Evolutionary conservation across 2,113 vertebrate species (phyloP).

Genomic region (Machaerirhynchus nigripectus): DNA sequence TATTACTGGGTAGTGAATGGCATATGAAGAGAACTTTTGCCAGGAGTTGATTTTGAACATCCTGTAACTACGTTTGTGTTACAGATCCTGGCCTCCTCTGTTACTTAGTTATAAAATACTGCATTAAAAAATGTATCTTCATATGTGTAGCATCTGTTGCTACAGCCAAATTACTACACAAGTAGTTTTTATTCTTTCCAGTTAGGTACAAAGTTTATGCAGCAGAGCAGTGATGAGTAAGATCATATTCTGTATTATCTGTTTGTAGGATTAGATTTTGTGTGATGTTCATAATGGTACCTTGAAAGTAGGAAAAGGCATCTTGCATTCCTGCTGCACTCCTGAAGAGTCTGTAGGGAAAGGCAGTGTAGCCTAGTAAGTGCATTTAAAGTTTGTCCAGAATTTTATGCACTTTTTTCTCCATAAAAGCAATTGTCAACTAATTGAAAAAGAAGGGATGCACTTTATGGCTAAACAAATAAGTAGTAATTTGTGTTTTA

Average conservation of each 20-base stretch:
- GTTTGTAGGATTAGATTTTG: background rate
- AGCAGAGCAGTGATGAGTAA: background rate
- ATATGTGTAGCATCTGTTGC: accelerated
- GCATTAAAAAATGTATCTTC: background rate
- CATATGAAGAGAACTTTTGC: background rate
- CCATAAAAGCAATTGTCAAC: background rate
- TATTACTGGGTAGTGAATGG: background rate
- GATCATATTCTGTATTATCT: background rate
- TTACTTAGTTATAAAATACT: background rate
- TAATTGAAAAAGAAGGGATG: background rate
- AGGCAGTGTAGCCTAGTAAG: background rate
- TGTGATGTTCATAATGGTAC: background rate
- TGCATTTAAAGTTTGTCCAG: background rate
- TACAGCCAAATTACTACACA: background rate
- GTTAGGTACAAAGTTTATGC: background rate
- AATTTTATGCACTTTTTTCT: background rate
- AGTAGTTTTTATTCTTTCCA: background rate
- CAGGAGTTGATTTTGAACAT: background rate
- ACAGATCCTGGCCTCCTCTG: background rate
- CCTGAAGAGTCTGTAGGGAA: background rate
- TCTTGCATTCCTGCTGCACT: background rate
- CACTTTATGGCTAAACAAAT: background rate
- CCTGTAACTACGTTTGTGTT: background rate
- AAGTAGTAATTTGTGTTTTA: background rate
- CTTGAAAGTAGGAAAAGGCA: background rate